These are phyloP conservation scores for Corythornis cristatus DNA, from an alignment of 2,113 vertebrate genomes.

Conservation along the genomic window DNA sequence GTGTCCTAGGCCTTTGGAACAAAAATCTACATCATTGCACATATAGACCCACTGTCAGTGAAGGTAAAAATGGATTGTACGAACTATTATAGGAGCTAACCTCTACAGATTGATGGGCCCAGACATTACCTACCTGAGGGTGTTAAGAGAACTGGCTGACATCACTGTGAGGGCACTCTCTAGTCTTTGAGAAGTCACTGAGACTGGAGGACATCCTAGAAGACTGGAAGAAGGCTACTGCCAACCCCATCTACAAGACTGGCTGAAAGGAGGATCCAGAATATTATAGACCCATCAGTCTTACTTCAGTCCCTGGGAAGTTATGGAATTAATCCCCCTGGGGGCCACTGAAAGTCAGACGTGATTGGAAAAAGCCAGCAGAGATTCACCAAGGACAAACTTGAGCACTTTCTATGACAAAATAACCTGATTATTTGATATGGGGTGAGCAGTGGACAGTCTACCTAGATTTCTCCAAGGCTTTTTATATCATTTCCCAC, in stretches of 20 bases:
- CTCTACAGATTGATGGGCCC: neutral
- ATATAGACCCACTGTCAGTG: neutral
- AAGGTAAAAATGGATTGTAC: neutral
- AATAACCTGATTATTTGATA: neutral
- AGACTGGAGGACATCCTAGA: no score
- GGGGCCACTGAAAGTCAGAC: neutral
- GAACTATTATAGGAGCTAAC: neutral
- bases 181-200: neutral
- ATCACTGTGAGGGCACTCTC: neutral
- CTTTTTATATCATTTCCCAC: neutral
- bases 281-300: neutral
- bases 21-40: neutral
- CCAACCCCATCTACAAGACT: no score
- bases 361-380: neutral
- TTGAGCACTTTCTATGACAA: neutral
- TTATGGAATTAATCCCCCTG: neutral
- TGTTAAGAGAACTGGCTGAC: neutral
- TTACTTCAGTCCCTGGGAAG: neutral
- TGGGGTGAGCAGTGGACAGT: neutral
- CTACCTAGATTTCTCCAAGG: neutral
- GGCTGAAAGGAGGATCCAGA: no score
- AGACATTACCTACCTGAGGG: neutral
- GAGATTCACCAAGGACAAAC: neutral
- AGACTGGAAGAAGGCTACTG: neutral
- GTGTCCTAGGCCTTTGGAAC: neutral